These are phyloP conservation scores for Toxotes lorentzi DNA, from an alignment of 2,797 vertebrate genomes.

Conservation along the genomic window DNA sequence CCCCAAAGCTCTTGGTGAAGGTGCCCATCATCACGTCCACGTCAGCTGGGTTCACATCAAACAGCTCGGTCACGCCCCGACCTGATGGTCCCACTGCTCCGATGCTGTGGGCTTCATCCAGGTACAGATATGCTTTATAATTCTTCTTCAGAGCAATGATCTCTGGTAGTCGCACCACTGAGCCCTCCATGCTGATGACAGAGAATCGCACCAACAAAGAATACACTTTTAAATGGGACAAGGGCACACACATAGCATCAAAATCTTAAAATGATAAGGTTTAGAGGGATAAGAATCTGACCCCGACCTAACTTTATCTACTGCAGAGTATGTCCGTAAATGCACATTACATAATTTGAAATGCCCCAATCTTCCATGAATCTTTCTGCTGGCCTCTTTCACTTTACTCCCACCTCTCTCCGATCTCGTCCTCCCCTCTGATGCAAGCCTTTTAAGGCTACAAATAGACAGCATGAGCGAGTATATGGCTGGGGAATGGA, in stretches of 20 bases:
- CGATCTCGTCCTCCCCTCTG: conserved; percentile 44
- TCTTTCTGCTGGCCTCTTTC: conserved; percentile 52
- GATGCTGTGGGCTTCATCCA: conserved; percentile 98
- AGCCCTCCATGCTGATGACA: conserved; percentile 94
- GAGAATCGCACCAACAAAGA: conserved; percentile 36
- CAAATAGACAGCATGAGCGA: conserved; percentile 60
- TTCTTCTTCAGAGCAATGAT: conserved; percentile 95
- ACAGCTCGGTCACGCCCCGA: conserved; percentile 91
- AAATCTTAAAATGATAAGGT: conserved; percentile 1
- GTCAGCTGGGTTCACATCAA: conserved; percentile 87
- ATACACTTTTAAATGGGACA: neutral
- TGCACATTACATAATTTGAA: conserved; percentile 54
- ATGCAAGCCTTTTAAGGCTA: conserved; percentile 72
- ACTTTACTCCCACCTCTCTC: conserved; percentile 53
- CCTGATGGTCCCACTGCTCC: conserved; percentile 91
- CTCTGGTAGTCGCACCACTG: conserved; percentile 92
- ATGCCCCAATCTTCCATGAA: conserved; percentile 46
- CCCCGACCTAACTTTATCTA: conserved; percentile 5
- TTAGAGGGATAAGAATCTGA: conserved; percentile 23
- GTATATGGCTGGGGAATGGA: conserved; percentile 55
- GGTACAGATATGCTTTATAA: conserved; percentile 97
- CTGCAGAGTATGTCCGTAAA: conserved; percentile 43
- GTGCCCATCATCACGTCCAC: conserved; percentile 97
- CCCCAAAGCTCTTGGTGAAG: conserved; percentile 97
- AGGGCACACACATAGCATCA: conserved; percentile 4